Base-by-base conservation (phyloP, 2,888 invertebrate species). In the Salpingus planirostris region DNA sequence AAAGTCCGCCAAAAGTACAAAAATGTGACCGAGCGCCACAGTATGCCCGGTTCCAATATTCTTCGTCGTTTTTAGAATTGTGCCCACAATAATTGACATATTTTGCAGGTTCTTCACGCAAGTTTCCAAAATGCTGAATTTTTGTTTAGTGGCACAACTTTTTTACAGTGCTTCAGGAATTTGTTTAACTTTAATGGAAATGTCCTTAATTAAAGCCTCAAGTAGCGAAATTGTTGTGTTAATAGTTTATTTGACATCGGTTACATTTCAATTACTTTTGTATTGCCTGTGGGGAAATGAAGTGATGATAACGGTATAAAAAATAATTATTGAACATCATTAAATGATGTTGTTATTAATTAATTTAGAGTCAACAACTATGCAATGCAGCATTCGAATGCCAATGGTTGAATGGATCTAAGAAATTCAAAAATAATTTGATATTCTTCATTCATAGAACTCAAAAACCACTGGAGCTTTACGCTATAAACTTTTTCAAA, bases 301-400 rank as follows among this genome's bases (percentile, higher is more conserved):
- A 24, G 11, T 36, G 11, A 31, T 28, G 7, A 10, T 23, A 1
- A 30, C 21, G 24, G 36, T 36, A 24, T 21, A 13, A 11, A 22
- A 21, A 8, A 4, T 21, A 21, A 24, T 11, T 10, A 4, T 5
- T 11, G 10, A 24, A 5, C 10, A 7, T 24, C 10, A 11, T 24
- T 24, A 15, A 24, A 3, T 13, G 11, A 12, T 22, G 23, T 2
- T 10, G 11, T 29, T 5, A 21, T 30, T 3, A 10, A 12, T 11
- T 30, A 3, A 10, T 26, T 14, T n/a, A 35, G 35, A 35, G 30
- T 30, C 24, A 23, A 24, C 7, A 27, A 21, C 10, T 36, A 11
- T 24, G 31, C 14, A 21, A 24, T 14, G 36, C 36, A 2, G 31
- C 31, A 10, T 36, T 28, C 27, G 31, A 31, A 24, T 24, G 36